phyloP scores from a whole-genome alignment of 2,113 vertebrate genomes.

The Malurus melanocephalus region DNA sequence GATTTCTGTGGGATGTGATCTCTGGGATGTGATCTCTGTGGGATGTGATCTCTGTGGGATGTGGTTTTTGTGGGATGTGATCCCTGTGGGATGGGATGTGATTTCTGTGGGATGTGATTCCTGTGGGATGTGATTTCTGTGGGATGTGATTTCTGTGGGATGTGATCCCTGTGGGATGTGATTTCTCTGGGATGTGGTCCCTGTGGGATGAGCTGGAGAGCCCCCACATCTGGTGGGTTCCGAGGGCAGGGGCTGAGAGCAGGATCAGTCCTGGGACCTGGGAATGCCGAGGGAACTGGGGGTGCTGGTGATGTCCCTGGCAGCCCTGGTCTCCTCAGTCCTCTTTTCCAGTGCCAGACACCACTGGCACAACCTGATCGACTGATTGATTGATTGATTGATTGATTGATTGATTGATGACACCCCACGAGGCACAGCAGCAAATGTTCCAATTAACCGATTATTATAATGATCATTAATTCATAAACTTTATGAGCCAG shows the following conservation, averaged over 20 bases:
- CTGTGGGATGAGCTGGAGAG: not conserved
- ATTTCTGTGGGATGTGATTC: not conserved
- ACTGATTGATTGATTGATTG: fast-evolving
- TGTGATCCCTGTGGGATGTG: not conserved
- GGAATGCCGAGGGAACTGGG: not conserved
- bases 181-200: not conserved
- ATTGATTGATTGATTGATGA: not conserved
- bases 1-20: too few relatives aligned
- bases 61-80: too few relatives aligned
- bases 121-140: not conserved
- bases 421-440: not conserved
- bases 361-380: not conserved
- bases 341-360: not conserved
- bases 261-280: not conserved
- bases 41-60: too few relatives aligned
- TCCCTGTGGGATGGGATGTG: too few relatives aligned
- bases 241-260: not conserved
- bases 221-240: fast-evolving
- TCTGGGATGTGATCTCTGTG: too few relatives aligned
- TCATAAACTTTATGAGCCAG: fast-evolving
- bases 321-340: not conserved
- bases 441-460: not conserved
- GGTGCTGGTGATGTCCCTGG: not conserved
- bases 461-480: too few relatives aligned
- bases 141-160: too few relatives aligned